Evolutionary conservation across 2,797 vertebrate genomes (phyloP), one percentile per base, ranked within the genome.

Genomic region (Furcifer pardalis): DNA sequence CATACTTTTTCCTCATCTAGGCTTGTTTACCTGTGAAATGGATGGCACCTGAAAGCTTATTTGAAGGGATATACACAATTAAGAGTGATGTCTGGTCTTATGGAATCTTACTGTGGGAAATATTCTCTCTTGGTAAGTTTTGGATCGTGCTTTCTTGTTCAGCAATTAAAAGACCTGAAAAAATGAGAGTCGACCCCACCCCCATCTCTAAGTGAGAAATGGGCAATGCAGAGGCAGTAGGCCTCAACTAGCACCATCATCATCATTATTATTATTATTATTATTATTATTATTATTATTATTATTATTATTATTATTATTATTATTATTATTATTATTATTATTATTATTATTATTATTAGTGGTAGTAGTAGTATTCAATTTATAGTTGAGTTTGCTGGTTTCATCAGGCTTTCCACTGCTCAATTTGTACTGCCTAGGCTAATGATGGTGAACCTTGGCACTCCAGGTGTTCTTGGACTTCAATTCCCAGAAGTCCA

Each of bases 11-110:
- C 69, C 59, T 83, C 89, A 49, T 85, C 21, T 93, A 99, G 98
- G 97, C 97, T 84, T 97, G 97, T 62, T 92, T 99, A 88, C 98
- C 99, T 0, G 98, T 99, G 37, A 99, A 99, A 87, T 99, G 99
- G 99, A 99, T 99, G 99, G 97, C 98, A 56, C 99, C 98, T 0
- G 99, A 99, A 93, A 99, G 98, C 88, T 96, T 99, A 72, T 99
- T 99, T 1, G 96, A 98, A 90, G 97, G 97, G 30, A 95, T 97
- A 1, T 99, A 99, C 94, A 99, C 98, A 62, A 97, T 96, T 94
- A 97, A 99, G 95, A 99, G 99, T 79, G 99, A 99, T 10, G 96
- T 99, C 91, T 99, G 98, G 98, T 98, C 98, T 0, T 99, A 98
- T 0, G 98, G 99, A 89, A 98, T 99, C 92, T 95, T 99, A 81